Evolutionary conservation across 2,888 invertebrate species (phyloP), one percentile per base, ranked within the genome.

Genomic region (Teleiodes luculella): DNA sequence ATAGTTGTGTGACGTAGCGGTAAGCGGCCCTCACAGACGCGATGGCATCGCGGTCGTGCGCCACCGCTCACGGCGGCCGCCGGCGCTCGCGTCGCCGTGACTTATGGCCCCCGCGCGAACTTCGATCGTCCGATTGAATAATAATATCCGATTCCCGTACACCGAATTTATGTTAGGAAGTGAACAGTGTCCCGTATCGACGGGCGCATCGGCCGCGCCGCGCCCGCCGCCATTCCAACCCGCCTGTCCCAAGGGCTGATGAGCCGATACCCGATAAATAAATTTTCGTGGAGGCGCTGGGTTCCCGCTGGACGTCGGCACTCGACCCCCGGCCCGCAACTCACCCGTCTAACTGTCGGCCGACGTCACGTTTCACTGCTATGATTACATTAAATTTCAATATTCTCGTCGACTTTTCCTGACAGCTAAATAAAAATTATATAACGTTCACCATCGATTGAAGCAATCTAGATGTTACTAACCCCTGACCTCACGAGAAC

Each of bases 141-240:
- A 87, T 87, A 87, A 87, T 86, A 87, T 86, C 84, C 87, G 85
- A 86, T 86, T 86, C 84, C 80, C 79, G 81, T 80, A 73, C 80
- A 86, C 88, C 88, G 80, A 87, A 88, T 88, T 88, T 87, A 88
- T 88, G 86, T 86, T 84, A 86, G 84, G 86, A 86, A 87, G 85
- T 86, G 80, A 81, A 78, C 80, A 81, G 72, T 85, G 83, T 83
- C 85, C 81, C 80, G 78, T 86, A 87, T 86, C 87, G 76, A 74
- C 66, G 65, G 61, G 71, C 70, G 70, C 78, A 86, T 86, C 85
- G 76, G 65, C 69, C 72, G 73, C 73, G 72, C 72, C 72, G 74
- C 67, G 74, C 74, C 73, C 74, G 70, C 67, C 70, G 79, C 81
- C 74, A 75, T 81, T 74, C 77, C 74, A 76, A 67, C 74, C 73